A percentile compares a stretch with the other conserved stretches of the same genome.
phyloP scores from a whole-genome alignment of 2,888 invertebrate species.

The Napeogenes inachia region DNA sequence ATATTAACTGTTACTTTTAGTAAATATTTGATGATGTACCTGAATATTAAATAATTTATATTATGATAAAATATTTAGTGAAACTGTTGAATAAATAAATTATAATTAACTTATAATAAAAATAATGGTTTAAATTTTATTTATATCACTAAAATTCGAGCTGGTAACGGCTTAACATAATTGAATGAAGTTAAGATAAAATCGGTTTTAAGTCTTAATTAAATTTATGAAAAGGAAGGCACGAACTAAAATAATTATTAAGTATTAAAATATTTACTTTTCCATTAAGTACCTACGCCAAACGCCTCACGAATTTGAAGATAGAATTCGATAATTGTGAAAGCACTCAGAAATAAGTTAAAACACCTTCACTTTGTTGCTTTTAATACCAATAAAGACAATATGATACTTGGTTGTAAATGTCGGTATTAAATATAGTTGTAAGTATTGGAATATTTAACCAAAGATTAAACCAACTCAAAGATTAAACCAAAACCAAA shows the following conservation, averaged over 20 bases:
- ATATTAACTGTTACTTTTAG: not conserved
- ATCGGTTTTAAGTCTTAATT: not conserved
- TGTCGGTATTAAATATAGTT: too few relatives aligned
- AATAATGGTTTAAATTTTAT: not conserved
- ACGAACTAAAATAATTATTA: constrained; percentile 1
- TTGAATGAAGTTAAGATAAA: constrained; percentile 2
- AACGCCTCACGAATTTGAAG: not conserved
- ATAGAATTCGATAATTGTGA: not conserved
- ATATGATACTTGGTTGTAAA: too few relatives aligned
- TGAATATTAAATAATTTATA: too few relatives aligned
- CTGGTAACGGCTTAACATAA: not conserved
- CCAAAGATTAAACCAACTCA: too few relatives aligned
- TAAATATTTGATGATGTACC: too few relatives aligned
- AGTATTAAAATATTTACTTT: not conserved
- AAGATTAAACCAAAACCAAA: too few relatives aligned
- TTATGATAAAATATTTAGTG: not conserved
- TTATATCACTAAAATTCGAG: not conserved
- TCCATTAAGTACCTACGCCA: too few relatives aligned
- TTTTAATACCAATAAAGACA: too few relatives aligned
- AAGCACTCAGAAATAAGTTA: too few relatives aligned
- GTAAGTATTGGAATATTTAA: too few relatives aligned
- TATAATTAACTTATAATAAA: not conserved
- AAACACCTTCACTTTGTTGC: too few relatives aligned
- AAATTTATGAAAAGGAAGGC: not conserved
- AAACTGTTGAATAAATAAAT: not conserved